Conservation (phyloP, 37 sponge, comb jelly and placozoan species). For the Chondrosia reniformis region DNA sequence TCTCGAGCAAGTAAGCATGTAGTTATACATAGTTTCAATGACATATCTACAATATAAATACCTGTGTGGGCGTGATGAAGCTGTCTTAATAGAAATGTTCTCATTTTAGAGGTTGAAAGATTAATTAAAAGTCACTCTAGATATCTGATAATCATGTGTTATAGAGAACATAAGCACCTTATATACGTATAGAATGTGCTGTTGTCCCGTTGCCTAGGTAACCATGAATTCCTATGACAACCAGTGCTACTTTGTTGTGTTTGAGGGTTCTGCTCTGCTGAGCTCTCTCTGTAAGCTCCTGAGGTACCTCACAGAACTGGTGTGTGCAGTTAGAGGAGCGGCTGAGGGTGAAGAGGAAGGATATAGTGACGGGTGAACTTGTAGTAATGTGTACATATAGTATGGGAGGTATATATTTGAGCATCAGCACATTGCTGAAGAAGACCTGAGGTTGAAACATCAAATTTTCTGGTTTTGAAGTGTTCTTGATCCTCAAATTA, state of each 20-base stretch:
- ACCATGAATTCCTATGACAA: slow-evolving; percentile 48
- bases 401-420: neutral
- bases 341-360: neutral
- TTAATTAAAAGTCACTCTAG: neutral
- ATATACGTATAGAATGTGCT: neutral
- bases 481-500: no score
- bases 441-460: no score
- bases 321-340: neutral
- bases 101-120: neutral
- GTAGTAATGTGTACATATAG: neutral
- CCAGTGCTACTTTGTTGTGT: slow-evolving; percentile 73
- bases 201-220: neutral
- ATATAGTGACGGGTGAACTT: neutral
- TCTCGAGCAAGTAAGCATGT: slow-evolving; percentile 1
- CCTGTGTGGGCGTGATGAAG: no score
- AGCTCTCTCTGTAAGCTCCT: slow-evolving; percentile 9
- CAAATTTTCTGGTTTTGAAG: no score
- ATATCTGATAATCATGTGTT: no score
- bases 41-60: no score
- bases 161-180: neutral
- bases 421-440: no score
- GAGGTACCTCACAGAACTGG: neutral
- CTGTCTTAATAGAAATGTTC: neutral
- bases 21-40: no score
- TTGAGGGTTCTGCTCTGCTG: slow-evolving; percentile 66